Conservation (phyloP, 1,140 invertebrate species). For the Diachasma alloeum region DNA sequence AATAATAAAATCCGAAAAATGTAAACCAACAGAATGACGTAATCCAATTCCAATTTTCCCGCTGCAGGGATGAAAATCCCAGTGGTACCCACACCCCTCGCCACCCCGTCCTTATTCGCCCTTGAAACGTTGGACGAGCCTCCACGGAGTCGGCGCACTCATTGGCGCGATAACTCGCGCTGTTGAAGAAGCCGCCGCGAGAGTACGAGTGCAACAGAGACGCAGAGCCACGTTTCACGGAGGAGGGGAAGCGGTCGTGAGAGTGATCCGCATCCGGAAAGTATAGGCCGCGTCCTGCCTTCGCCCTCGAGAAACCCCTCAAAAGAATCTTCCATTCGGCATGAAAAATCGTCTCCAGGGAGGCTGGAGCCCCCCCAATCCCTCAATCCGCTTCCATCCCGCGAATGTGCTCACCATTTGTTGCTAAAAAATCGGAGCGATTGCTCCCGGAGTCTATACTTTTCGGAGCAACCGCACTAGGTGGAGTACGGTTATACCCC, state of each 20-base stretch:
- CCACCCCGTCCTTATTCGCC: constrained; percentile 49
- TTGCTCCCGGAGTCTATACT: background rate
- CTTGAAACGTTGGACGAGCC: constrained; percentile 52
- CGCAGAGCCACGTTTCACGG: too few species aligned
- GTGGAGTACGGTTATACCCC: background rate
- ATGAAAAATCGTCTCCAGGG: too few species aligned
- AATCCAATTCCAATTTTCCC: background rate
- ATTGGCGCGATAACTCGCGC: background rate
- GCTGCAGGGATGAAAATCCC: background rate
- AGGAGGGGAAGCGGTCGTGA: too few species aligned
- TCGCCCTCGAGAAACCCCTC: too few species aligned
- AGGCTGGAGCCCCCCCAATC: too few species aligned
- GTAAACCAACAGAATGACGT: background rate
- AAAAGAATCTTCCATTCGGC: too few species aligned
- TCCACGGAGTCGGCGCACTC: constrained; percentile 27
- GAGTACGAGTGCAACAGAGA: too few species aligned
- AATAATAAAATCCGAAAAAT: background rate
- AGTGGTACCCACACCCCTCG: background rate
- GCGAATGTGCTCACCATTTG: too few species aligned
- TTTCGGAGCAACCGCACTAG: background rate
- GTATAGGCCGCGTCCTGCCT: too few species aligned
- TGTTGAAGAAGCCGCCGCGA: background rate
- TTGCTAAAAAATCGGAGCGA: background rate
- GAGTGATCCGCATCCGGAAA: too few species aligned
- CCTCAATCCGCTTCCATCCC: too few species aligned